Evolutionary conservation across 2,888 invertebrate genomes (phyloP), one percentile per base, ranked within the genome.

Genomic region (Atethmia centrago): DNA sequence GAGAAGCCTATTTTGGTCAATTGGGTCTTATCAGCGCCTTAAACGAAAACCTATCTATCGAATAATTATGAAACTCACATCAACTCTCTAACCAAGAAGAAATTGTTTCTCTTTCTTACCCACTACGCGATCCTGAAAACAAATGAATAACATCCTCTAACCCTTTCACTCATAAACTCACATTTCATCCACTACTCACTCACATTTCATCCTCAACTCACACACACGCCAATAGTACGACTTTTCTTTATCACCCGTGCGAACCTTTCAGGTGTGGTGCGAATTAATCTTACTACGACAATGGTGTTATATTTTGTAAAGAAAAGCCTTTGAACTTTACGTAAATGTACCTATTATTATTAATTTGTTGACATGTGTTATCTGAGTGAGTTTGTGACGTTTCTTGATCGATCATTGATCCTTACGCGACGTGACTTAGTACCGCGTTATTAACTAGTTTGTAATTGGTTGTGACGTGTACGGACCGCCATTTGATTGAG

Each of bases 211-310:
- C 1, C 12, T 14, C 9, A 53, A 63, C 36, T 61, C 49, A 28
- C n/a, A 40, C 40, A 42, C 28, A 42, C 16, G n/a, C 67, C n/a
- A 58, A 65, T 69, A 42, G 66, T 82, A 78, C 28, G 67, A 42
- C 1, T 19, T 0, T 42, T n/a, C 69, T 74, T 71, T 80, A 78
- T 74, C 77, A 71, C 74, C 67, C 83, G 87, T 85, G 87, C 16
- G 85, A 85, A 86, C 79, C 62, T 75, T 71, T 79, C 85, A 85
- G 85, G 83, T 85, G 87, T 67, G 56, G 25, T 62, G 63, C 71
- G 83, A 80, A 80, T 85, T 83, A 80, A 79, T 83, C 73, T 73
- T 67, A 21, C 58, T 28, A 47, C 62, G 62, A 79, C 75, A 85
- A 86, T 66, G 49, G 67, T 67, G 55, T 81, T 86, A 82, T 85